Base-by-base conservation (phyloP, 2,888 invertebrate genomes). In the Patella depressa region DNA sequence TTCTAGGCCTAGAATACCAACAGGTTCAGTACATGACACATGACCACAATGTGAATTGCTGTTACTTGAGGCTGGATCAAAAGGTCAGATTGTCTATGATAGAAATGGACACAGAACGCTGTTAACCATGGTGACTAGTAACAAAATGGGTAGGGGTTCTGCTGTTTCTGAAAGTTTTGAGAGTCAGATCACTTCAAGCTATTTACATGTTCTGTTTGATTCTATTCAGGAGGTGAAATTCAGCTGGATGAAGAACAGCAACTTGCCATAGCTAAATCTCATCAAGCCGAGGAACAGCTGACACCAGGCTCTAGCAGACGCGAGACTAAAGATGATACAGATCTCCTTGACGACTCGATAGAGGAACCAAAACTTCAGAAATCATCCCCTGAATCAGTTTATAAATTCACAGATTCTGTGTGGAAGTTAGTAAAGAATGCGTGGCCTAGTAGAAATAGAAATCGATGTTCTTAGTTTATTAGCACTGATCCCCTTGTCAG, bases 341-440 rank as follows among this genome's bases (percentile, higher is more conserved):
- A 80, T 72, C 45, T 45, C 45, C 24, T 77, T 34, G 71, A 69
- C 12, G 24, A 83, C 12, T 78, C 75, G 9, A 76, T 71, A 14
- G 74, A 77, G n/a, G 84, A 79, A 12, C 78, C 80, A 34, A 78
- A 72, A 34, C 55, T 84, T 4, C 77, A 77, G 55, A 80, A 83
- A 71, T 73, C 75, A 15, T 73, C 80, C 29, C 83, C 83, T 15
- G 84, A 82, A 12, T 81, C 81, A 12, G 80, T 73, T 15, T 86
- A 83, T 79, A 81, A 79, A 45, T 74, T 86, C 45, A 79, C 81
- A 17, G 80, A 81, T 24, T 72, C 78, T 24, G 74, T 85, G 12
- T 81, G 83, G 71, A 86, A 82, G 86, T 86, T 72, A 77, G 83
- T 73, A 17, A 1, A 45, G 45, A 9, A 14, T 17, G n/a, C 3